phyloP scores from a whole-genome alignment of 2,113 vertebrate species.

The Paradoxurus hermaphroditus region DNA sequence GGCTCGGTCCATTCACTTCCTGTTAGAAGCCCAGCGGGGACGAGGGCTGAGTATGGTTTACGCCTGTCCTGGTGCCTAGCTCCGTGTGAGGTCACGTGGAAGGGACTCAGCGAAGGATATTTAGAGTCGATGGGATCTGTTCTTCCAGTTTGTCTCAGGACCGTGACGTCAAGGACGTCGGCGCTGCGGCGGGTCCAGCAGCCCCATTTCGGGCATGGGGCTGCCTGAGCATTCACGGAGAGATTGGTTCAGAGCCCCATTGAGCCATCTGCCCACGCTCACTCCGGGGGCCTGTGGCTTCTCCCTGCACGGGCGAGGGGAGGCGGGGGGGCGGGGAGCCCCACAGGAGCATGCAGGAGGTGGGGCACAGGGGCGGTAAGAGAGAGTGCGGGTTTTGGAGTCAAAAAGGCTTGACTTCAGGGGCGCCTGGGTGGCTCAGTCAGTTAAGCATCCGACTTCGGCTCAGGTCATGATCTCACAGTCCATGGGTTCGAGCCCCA shows the following conservation, averaged over 20 bases:
- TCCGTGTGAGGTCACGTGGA: not conserved
- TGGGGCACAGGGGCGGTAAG: not conserved
- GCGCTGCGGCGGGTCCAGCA: fast-evolving
- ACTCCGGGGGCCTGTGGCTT: not conserved
- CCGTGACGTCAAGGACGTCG: not conserved
- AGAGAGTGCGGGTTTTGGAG: not conserved
- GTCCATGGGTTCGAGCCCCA: too few relatives aligned
- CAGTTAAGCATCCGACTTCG: too few relatives aligned
- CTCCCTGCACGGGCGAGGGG: too few relatives aligned
- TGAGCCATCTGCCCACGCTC: fast-evolving
- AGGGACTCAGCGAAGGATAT: not conserved
- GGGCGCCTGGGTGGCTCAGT: too few relatives aligned
- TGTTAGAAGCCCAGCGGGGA: not conserved
- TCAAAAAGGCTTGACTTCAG: not conserved
- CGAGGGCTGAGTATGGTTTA: not conserved
- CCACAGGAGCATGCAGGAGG: not conserved
- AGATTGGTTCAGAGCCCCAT: not conserved
- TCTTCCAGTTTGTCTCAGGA: not conserved
- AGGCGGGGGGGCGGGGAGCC: too few relatives aligned
- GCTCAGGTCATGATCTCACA: too few relatives aligned
- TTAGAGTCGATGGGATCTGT: not conserved
- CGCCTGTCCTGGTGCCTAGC: not conserved
- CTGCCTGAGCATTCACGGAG: too few relatives aligned
- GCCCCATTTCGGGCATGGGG: fast-evolving
- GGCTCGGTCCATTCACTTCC: not conserved